These are phyloP conservation scores for Ceratina australensis DNA, from an alignment of 1,140 invertebrate genomes.

Conservation along the genomic window DNA sequence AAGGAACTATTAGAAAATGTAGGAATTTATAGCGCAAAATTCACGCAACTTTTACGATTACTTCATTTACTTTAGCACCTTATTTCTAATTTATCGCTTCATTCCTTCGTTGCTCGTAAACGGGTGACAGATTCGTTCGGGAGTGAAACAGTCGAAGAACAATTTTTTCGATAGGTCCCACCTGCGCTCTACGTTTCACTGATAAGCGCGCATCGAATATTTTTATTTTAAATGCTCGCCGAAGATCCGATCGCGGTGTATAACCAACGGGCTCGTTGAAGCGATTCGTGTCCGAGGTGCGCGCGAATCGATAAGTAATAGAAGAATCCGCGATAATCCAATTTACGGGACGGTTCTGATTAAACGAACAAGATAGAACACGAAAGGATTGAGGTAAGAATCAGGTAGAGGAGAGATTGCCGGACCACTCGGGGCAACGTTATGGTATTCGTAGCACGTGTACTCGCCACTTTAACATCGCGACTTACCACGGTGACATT, in stretches of 20 bases:
- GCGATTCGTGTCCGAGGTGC: background rate
- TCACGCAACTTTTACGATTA: too few relatives aligned
- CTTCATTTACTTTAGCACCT: too few relatives aligned
- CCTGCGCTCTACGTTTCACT: too few relatives aligned
- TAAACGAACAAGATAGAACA: conserved; percentile 46
- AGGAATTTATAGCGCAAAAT: too few relatives aligned
- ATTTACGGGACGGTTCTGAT: conserved; percentile 43
- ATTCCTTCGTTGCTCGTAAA: too few relatives aligned
- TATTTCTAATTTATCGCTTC: too few relatives aligned
- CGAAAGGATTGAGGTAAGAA: conserved; percentile 27
- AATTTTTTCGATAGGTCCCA: too few relatives aligned
- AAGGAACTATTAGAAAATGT: background rate
- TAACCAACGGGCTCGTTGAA: background rate
- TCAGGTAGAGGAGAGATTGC: background rate
- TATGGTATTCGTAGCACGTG: conserved; percentile 53
- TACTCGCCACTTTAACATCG: conserved; percentile 34
- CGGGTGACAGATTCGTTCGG: too few relatives aligned
- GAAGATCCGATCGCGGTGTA: too few relatives aligned
- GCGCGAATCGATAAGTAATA: conserved; percentile 14
- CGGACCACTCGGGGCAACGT: conserved; percentile 23
- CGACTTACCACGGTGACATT: conserved; percentile 27
- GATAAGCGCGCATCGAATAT: too few relatives aligned
- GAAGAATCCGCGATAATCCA: conserved; percentile 47
- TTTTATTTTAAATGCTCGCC: too few relatives aligned
- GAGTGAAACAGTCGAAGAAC: too few relatives aligned